Percentiles rank a stretch among this genome's conserved stretches.
These are phyloP conservation scores for Scomberomorus guttatus DNA, from an alignment of 2,797 vertebrate species.

Conservation along the genomic window DNA sequence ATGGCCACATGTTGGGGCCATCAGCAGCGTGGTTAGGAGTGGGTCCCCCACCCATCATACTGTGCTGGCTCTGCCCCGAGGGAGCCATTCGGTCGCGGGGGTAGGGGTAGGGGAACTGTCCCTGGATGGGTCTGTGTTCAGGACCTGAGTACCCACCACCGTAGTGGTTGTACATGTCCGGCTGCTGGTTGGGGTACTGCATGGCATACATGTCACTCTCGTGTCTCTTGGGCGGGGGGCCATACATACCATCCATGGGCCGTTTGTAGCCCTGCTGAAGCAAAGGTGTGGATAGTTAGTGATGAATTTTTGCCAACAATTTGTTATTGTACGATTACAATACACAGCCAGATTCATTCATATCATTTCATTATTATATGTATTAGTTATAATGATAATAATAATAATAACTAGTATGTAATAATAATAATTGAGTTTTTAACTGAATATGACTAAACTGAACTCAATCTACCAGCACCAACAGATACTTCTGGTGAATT, in stretches of 20 bases:
- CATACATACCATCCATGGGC: conserved; percentile 96
- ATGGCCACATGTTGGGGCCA: conserved; percentile 95
- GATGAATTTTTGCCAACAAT: neutral
- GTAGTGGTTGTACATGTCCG: conserved; percentile 95
- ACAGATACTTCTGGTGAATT: neutral
- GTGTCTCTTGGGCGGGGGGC: conserved; percentile 95
- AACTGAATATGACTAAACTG: neutral
- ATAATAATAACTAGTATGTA: no score
- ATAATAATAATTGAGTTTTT: no score
- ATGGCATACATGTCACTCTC: conserved; percentile 95
- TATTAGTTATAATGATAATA: no score
- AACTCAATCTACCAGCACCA: neutral
- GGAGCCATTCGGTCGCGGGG: conserved; percentile 92
- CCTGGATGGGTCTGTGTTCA: conserved; percentile 93
- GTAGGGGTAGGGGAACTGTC: conserved; percentile 94
- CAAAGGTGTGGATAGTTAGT: neutral
- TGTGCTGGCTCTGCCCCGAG: conserved; percentile 93
- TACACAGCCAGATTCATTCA: neutral
- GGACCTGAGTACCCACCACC: conserved; percentile 91
- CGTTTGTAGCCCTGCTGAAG: conserved; percentile 94
- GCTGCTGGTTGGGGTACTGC: conserved; percentile 93
- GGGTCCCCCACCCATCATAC: conserved; percentile 91
- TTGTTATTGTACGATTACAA: neutral
- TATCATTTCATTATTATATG: neutral
- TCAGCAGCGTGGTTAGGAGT: conserved; percentile 84